These are phyloP conservation scores for Phocoena phocoena DNA, from an alignment of 2,113 vertebrate genomes.

Conservation along the genomic window DNA sequence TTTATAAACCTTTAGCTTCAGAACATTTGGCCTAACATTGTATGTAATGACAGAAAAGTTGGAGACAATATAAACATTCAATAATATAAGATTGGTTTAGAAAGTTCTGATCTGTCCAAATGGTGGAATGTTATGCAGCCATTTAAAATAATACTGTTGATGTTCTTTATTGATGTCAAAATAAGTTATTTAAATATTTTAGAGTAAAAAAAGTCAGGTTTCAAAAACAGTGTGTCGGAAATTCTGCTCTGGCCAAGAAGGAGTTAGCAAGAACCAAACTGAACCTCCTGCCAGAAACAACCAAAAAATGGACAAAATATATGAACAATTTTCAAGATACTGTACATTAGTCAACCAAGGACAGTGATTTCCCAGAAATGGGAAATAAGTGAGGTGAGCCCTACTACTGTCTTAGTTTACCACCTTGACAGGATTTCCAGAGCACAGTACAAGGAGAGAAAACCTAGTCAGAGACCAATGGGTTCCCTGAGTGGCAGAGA, in stretches of 20 bases:
- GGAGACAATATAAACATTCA: neutral
- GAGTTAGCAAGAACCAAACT: neutral
- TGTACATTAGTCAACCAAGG: neutral
- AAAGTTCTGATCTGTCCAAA: neutral
- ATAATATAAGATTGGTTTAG: neutral
- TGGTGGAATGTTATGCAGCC: neutral
- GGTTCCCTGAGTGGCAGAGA: neutral
- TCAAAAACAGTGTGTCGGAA: neutral
- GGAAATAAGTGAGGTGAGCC: neutral
- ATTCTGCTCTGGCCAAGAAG: neutral
- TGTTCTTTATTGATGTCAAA: constrained; percentile 42
- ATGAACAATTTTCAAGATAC: neutral
- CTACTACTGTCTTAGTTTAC: neutral
- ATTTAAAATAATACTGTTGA: constrained; percentile 8
- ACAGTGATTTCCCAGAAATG: neutral
- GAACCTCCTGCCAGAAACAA: neutral
- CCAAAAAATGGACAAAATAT: neutral
- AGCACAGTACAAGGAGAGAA: neutral
- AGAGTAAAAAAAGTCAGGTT: neutral
- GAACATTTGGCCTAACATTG: constrained; percentile 6
- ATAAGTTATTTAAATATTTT: constrained; percentile 37
- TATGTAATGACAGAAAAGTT: neutral
- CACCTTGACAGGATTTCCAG: neutral
- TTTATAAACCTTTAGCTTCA: constrained; percentile 38
- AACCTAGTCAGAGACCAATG: neutral